Evolutionary conservation across 2,888 invertebrate genomes (phyloP), one percentile per base, ranked within the genome.

Genomic region (Athripsodes cinereus): DNA sequence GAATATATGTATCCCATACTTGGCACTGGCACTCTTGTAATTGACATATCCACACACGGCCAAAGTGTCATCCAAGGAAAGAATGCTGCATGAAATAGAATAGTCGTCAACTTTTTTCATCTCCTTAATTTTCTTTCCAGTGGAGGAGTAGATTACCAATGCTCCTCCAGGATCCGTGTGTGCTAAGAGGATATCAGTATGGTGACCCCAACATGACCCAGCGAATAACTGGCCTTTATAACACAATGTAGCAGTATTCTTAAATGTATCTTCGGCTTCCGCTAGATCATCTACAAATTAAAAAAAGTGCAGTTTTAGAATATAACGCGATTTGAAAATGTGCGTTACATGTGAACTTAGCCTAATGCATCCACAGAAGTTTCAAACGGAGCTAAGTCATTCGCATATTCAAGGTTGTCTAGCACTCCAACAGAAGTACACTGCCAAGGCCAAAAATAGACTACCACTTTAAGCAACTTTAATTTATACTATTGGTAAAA

Each of bases 131-230:
- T 34, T 34, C 21, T 3, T 13, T 11, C 55, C 55, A 8, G 66
- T 68, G 0, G 70, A 68, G n/a, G 68, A 66, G 66, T 75, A 77
- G 2, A 75, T 47, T 2, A 74, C 69, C n/a, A 78, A 69, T 61
- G 71, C 71, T 50, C 71, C 73, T 1, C 69, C 63, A 18, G 60
- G 60, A 53, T 59, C 40, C 0, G 76, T 75, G 61, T 78, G 76
- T 0, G 77, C 67, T 18, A 78, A 69, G 0, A 78, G 65, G 1
- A 68, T 69, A 13, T 75, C 71, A 1, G 72, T 70, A 52, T 70
- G 68, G 64, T 71, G 72, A 0, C 74, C 69, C 78, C 78, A 79
- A 2, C 72, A 49, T 2, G 51, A 48, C 22, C 53, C 46, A 22
- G 50, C 5, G 2, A 56, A 48, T 1, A 22, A 13, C 18, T 58